Conservation (phyloP, 1,140 invertebrate species). For the Pararge aegeria region DNA sequence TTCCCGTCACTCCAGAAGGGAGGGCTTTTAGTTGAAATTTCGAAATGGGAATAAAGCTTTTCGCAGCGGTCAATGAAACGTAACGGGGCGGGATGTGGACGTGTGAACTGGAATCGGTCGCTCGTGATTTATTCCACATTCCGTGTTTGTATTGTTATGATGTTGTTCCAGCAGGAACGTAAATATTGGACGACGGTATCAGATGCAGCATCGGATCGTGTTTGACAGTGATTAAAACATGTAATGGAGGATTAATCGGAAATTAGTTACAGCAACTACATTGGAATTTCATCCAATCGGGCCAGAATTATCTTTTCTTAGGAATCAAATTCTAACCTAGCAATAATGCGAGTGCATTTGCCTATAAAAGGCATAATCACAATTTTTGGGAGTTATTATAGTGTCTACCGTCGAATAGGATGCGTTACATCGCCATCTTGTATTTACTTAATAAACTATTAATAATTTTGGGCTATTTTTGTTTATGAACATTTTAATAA, state of each 20-base stretch:
- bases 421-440: no score
- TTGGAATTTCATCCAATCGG: neutral
- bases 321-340: no score
- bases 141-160: conserved; percentile 26
- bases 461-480: no score
- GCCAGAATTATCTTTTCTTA: no score
- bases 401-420: no score
- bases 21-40: conserved; percentile 24
- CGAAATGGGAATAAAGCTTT: conserved; percentile 44
- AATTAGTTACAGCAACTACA: neutral
- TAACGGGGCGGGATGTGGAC: conserved; percentile 43
- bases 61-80: conserved; percentile 49
- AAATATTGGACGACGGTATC: neutral
- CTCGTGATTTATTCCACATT: conserved; percentile 44
- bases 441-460: no score
- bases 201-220: neutral
- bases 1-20: neutral
- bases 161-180: conserved; percentile 3
- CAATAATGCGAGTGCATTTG: no score
- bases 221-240: neutral
- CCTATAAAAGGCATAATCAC: no score
- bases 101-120: conserved; percentile 45
- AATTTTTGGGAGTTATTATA: no score
- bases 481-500: no score
- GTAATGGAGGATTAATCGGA: neutral